Percentiles rank a stretch among this genome's conserved stretches.
Evolutionary conservation across 2,113 vertebrate species (phyloP).

Genomic region (Candoia aspera): DNA sequence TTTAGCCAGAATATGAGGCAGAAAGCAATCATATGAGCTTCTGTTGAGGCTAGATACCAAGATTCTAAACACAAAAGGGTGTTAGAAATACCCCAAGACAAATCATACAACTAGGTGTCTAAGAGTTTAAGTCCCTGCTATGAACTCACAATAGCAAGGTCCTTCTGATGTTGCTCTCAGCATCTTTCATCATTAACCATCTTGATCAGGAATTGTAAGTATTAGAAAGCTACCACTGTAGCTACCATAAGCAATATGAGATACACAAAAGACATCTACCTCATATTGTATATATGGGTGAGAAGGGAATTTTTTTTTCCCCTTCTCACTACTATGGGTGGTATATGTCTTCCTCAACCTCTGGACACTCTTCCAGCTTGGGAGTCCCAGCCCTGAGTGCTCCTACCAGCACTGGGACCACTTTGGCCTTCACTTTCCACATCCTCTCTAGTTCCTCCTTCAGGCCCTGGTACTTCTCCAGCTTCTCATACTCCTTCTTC

Average conservation of each 20-base stretch:
- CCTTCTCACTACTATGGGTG: too few species aligned
- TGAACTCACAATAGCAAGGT: background rate
- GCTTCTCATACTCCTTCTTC: too few species aligned
- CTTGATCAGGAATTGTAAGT: background rate
- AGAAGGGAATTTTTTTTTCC: too few species aligned
- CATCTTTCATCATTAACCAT: background rate
- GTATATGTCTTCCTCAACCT: too few species aligned
- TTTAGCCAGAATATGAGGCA: background rate
- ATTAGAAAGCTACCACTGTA: background rate
- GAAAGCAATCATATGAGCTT: background rate
- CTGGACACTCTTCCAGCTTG: too few species aligned
- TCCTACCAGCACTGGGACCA: too few species aligned
- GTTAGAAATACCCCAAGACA: background rate
- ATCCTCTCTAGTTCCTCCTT: too few species aligned
- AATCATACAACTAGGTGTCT: background rate
- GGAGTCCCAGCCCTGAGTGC: too few species aligned
- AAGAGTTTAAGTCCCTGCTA: background rate
- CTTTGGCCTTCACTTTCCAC: too few species aligned
- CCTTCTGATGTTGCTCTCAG: background rate
- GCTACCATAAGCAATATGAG: background rate
- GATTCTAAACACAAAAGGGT: background rate
- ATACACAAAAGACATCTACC: too few species aligned
- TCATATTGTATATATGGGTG: too few species aligned
- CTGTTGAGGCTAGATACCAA: background rate
- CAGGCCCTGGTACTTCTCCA: too few species aligned